Evolutionary conservation across 2,797 vertebrate species (phyloP).

Genomic region (Pachyuromys duprasi): DNA sequence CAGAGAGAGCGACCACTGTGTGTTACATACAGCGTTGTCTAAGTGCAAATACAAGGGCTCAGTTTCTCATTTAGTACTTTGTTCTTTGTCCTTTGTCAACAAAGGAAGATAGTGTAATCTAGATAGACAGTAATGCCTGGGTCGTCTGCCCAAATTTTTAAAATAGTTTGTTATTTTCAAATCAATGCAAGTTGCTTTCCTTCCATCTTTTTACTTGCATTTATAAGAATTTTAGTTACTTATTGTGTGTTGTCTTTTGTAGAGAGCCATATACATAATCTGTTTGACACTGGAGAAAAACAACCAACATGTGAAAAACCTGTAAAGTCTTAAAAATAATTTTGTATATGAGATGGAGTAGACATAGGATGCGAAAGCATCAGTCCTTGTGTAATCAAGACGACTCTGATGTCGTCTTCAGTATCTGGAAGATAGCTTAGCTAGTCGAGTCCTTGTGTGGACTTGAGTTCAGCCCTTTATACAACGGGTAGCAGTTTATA

Average conservation of each 20-base stretch:
- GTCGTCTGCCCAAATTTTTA: neutral
- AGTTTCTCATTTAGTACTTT: neutral
- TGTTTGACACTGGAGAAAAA: neutral
- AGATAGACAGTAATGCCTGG: neutral
- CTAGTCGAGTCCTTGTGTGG: neutral
- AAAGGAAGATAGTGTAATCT: neutral
- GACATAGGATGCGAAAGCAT: neutral
- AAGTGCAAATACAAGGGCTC: neutral
- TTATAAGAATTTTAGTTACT: neutral
- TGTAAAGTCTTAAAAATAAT: neutral
- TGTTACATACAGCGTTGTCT: neutral
- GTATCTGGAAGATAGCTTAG: neutral
- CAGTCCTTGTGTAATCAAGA: neutral
- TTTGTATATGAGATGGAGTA: neutral
- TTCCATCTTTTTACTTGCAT: neutral
- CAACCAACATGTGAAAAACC: neutral
- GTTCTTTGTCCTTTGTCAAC: neutral
- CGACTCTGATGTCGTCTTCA: no score
- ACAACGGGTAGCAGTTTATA: no score
- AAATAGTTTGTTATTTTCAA: neutral
- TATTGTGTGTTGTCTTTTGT: neutral
- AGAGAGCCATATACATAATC: neutral
- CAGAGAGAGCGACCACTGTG: neutral
- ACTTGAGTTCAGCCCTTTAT: neutral
- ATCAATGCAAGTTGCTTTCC: neutral